These are phyloP conservation scores for Porphyrio hochstetteri DNA, from an alignment of 2,113 vertebrate genomes.

Conservation along the genomic window DNA sequence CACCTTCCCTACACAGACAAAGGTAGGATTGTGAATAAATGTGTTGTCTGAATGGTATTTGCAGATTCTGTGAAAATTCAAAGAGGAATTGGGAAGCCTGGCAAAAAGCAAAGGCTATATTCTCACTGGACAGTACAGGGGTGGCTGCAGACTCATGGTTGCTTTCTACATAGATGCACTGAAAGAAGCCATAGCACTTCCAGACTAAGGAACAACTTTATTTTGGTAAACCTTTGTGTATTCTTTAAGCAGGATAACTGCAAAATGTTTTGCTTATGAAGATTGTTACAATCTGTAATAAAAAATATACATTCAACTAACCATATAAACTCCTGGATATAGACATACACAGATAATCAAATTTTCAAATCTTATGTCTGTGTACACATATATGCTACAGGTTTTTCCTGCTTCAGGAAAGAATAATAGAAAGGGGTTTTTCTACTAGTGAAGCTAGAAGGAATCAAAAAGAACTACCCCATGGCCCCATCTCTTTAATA, in stretches of 20 bases:
- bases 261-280: background rate
- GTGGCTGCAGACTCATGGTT: background rate
- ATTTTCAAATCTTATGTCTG: background rate
- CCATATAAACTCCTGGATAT: background rate
- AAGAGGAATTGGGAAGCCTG: background rate
- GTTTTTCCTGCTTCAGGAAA: background rate
- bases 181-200: background rate
- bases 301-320: background rate
- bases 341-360: background rate
- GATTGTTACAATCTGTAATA: background rate
- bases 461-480: background rate
- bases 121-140: background rate
- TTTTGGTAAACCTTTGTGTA: background rate
- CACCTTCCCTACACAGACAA: background rate
- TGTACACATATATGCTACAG: background rate
- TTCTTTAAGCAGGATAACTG: background rate
- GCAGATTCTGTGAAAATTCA: background rate
- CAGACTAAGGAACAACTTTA: background rate
- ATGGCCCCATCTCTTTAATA: background rate
- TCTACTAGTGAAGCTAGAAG: background rate
- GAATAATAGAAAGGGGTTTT: background rate
- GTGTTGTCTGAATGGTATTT: background rate
- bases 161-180: background rate
- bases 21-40: background rate
- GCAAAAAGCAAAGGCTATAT: background rate